Evolutionary conservation across 1,140 invertebrate species (phyloP), one percentile per base, ranked within the genome.

Genomic region (Thaumatotibia leucotreta): DNA sequence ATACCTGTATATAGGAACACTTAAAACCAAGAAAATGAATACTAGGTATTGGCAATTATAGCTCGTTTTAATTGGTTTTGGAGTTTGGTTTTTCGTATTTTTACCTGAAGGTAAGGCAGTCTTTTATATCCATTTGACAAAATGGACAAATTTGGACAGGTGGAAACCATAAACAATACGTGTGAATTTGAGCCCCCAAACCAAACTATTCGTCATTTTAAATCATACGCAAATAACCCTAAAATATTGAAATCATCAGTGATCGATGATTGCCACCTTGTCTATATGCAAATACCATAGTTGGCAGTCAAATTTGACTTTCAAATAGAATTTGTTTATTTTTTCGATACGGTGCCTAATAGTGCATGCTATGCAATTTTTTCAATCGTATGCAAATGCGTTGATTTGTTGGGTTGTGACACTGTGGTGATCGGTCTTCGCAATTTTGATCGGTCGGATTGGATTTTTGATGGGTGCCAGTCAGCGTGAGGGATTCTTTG

Each of bases 261-360:
- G 79, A 88, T 83, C 74, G 78, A 79, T 84, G 70, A 74, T 74
- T 69, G 71, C 61, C 61, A 75, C 74, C 75, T 79, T 82, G 77
- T 88, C 78, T 86, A 88, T 84, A 88, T 88, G 85, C 80, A 85
- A 88, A 86, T 88, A 14, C 29, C 68, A 74, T 80, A 80, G 77
- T 83, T 79, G 66, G 71, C 74, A 68, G 75, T 64, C 54, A 79
- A 75, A 88, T 85, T 84, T 84, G 82, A 86, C 84, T 82, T 80
- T 77, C 81, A 84, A 85, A 86, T 84, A 73, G 74, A 76, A 74
- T 84, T 73, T 79, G 79, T 81, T 82, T 79, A 73, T 75, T 73
- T 80, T 76, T 75, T 70, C 70, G 69, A 77, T 76, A 75, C 65
- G 68, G 35, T 61, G 69, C 67, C 69, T 83, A 86, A 82, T 83